These are phyloP conservation scores for Gastrophryne carolinensis DNA, from an alignment of 2,797 vertebrate genomes.

Conservation along the genomic window DNA sequence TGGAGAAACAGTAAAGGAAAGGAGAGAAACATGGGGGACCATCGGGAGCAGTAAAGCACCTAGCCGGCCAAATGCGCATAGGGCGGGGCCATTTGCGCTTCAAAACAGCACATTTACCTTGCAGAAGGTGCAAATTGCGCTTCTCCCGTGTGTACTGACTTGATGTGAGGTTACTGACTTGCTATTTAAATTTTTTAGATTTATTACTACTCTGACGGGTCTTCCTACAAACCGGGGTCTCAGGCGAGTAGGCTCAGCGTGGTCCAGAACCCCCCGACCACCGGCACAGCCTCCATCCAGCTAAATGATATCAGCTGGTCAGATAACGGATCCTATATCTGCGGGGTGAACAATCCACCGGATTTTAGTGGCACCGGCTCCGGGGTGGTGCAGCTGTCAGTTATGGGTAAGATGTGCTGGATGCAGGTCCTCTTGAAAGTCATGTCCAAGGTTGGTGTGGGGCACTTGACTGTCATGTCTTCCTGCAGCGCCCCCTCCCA, in stretches of 20 bases:
- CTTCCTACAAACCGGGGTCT: slow-evolving; percentile 63
- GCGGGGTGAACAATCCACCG: slow-evolving; percentile 69
- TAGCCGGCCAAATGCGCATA: no score
- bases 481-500: no score
- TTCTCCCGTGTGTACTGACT: no score
- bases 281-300: slow-evolving; percentile 65
- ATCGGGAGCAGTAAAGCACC: no score
- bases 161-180: background rate
- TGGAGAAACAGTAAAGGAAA: no score
- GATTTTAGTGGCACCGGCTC: slow-evolving; percentile 67
- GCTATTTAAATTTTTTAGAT: slow-evolving; percentile 59
- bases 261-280: slow-evolving; percentile 63
- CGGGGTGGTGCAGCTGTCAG: slow-evolving; percentile 67
- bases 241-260: slow-evolving; percentile 62
- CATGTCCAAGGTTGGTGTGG: background rate
- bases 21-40: no score
- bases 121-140: no score
- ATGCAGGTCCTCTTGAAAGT: no score
- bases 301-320: slow-evolving; percentile 58
- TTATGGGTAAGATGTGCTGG: slow-evolving; percentile 62
- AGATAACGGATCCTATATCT: slow-evolving; percentile 70
- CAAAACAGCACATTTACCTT: no score
- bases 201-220: slow-evolving; percentile 65
- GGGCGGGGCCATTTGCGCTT: no score
- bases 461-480: no score